Evolutionary conservation across 2,888 invertebrate species (phyloP).

Genomic region (Gerris lacustris): DNA sequence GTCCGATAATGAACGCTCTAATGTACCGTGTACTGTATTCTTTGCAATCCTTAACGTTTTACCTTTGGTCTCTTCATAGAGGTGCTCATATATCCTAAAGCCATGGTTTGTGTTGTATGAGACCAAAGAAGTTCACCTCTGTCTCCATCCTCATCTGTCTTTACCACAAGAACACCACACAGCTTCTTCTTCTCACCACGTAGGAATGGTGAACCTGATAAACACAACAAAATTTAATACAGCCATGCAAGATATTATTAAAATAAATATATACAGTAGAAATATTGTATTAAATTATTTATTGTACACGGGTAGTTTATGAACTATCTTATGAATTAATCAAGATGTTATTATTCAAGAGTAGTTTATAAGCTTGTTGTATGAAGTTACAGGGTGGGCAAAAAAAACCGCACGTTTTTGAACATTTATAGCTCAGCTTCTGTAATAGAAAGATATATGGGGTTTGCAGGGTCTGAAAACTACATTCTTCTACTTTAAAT

Average conservation of each 20-base stretch:
- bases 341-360: too few species aligned
- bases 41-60: too few species aligned
- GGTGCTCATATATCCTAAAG: constrained; percentile 73
- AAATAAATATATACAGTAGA: not conserved
- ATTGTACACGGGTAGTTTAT: not conserved
- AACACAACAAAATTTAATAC: not conserved
- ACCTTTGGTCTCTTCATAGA: constrained; percentile 57
- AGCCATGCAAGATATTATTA: constrained; percentile 1
- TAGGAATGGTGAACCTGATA: constrained; percentile 27
- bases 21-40: too few species aligned
- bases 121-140: constrained; percentile 78
- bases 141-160: constrained; percentile 47
- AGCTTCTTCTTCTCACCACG: constrained; percentile 44
- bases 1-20: too few species aligned
- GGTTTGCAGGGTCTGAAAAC: too few species aligned
- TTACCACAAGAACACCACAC: constrained; percentile 64
- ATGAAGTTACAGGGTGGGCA: too few species aligned
- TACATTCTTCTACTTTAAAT: too few species aligned
- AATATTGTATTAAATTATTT: not conserved
- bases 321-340: not conserved
- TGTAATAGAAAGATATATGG: too few species aligned
- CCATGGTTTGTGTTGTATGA: constrained; percentile 80
- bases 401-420: too few species aligned
- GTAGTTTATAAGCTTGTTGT: too few species aligned
- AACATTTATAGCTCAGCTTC: too few species aligned